Percentiles rank a stretch among this genome's conserved stretches.
Evolutionary conservation across 92 coral and sea anemone genomes (phyloP).

Genomic region (Pocillopora meandrina): DNA sequence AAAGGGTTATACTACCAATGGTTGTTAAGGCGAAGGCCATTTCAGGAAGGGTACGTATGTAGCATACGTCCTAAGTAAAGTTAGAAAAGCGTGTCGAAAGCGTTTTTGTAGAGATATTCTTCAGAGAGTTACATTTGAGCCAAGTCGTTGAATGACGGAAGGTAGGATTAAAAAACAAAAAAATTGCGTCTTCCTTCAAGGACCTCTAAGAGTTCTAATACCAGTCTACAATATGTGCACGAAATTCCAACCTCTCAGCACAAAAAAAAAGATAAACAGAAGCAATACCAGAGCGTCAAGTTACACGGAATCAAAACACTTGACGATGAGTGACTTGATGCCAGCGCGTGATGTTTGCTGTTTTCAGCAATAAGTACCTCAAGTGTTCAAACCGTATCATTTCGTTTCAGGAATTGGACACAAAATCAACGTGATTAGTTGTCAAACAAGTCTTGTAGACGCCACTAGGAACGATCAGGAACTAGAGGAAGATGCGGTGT

Average conservation of each 20-base stretch:
- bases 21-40: too few relatives aligned
- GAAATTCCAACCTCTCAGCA: not conserved
- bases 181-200: too few relatives aligned
- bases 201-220: too few relatives aligned
- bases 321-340: not conserved
- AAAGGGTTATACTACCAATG: too few relatives aligned
- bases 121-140: too few relatives aligned
- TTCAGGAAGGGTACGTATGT: too few relatives aligned
- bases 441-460: slow-evolving; percentile 13
- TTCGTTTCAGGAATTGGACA: slow-evolving; percentile 16
- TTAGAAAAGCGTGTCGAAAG: too few relatives aligned
- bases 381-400: not conserved
- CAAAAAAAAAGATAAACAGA: not conserved
- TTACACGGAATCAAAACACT: slow-evolving; percentile 23
- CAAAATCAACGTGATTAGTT: slow-evolving; percentile 3
- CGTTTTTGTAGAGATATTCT: too few relatives aligned
- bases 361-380: not conserved
- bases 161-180: too few relatives aligned
- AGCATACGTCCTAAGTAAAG: too few relatives aligned
- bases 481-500: slow-evolving; percentile 1
- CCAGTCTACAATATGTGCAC: not conserved
- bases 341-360: not conserved
- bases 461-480: not conserved
- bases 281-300: not conserved
- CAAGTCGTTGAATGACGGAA: too few relatives aligned